These are phyloP conservation scores for Clepsis dumicolana DNA, from an alignment of 2,888 invertebrate species.

Conservation along the genomic window DNA sequence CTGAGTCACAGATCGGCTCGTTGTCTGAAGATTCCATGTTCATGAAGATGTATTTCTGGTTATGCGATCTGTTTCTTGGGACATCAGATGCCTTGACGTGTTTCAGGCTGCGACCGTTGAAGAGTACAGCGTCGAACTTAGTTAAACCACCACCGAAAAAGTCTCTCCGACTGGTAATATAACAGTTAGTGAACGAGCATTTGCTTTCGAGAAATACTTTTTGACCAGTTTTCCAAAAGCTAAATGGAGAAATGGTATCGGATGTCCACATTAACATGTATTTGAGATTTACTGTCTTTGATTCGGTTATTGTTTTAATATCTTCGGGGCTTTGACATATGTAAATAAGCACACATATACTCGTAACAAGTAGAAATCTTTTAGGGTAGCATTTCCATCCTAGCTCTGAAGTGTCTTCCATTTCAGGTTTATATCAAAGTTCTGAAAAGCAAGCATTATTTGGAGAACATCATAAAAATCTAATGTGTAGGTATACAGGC, in stretches of 20 bases:
- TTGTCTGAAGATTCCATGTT: conserved; percentile 48
- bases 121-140: conserved; percentile 2
- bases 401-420: neutral
- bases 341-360: neutral
- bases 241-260: neutral
- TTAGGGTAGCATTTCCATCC: neutral
- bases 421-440: neutral
- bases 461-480: neutral
- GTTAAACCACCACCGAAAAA: neutral
- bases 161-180: neutral
- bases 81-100: neutral
- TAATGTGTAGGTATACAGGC: neutral
- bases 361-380: neutral
- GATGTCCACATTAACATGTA: conserved; percentile 2
- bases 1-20: conserved; percentile 45
- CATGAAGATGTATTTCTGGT: conserved; percentile 49
- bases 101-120: neutral
- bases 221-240: neutral
- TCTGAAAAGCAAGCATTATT: neutral
- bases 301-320: neutral
- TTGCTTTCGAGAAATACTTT: neutral
- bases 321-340: neutral
- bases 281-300: neutral
- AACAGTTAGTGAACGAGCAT: conserved; percentile 14
- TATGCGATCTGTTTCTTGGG: conserved; percentile 1